Evolutionary conservation across 2,888 invertebrate genomes (phyloP), one percentile per base, ranked within the genome.

Genomic region (Drosophila subquinaria): DNA sequence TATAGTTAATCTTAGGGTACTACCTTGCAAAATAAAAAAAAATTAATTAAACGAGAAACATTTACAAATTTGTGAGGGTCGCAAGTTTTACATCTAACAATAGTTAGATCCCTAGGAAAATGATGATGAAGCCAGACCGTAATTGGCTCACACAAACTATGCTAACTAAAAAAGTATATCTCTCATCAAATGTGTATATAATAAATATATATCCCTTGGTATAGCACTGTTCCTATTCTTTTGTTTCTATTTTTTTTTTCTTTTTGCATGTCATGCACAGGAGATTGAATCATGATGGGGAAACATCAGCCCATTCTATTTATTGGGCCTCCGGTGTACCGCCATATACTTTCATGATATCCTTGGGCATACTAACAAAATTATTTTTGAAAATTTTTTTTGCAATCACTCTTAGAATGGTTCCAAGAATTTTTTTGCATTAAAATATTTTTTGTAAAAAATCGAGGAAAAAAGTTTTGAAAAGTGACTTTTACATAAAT

Each of bases 281-380:
- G 51, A 69, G 75, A 59, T 76, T 63, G 30, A 35, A 43, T 55
- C 36, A 11, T 27, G 13, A 36, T 3, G 33, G 23, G 17, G 17
- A 1, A 23, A 20, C 3, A 33, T 27, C 33, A n/a, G 4, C 27
- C 27, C 27, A 27, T 15, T 10, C 27, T 33, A 30, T 35, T 73
- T 84, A 84, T 73, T 78, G 45, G 11, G 78, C 48, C 40, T 67
- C 79, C 8, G 68, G 15, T 5, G 33, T 0, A 11, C 0, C 50
- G 13, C 70, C 77, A 42, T 92, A 92, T n/a, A 90, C 70, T n/a
- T 67, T 73, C 9, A 95, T 86, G 78, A 96, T 96, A 35, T 95
- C 95, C 60, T 93, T 83, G 6, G n/a, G n/a, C n/a, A 17, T 17
- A 17, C 1, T 17, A 17, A 17, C 17, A 17, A 17, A 17, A 17